These are phyloP conservation scores for Arctia plantaginis DNA, from an alignment of 2,888 invertebrate species.

Conservation along the genomic window DNA sequence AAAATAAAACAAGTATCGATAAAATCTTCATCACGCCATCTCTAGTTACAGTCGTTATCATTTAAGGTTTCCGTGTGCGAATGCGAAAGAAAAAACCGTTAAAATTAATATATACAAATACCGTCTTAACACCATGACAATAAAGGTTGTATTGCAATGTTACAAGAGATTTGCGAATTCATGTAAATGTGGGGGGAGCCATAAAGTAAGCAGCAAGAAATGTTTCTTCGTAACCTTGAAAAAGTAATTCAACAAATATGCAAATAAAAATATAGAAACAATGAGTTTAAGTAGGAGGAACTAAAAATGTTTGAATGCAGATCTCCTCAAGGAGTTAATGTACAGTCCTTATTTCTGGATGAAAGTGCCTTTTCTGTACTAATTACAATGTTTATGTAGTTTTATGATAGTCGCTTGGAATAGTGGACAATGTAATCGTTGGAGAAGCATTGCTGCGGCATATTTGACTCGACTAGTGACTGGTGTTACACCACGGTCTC, in stretches of 20 bases:
- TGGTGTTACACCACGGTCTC: no score
- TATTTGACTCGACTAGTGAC: no score
- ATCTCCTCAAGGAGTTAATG: neutral
- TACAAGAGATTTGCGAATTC: constrained; percentile 34
- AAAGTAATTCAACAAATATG: constrained; percentile 4
- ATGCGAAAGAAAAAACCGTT: constrained; percentile 45
- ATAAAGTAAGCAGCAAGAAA: constrained; percentile 23
- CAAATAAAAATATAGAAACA: constrained; percentile 2
- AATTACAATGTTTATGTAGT: no score
- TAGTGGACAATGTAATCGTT: neutral
- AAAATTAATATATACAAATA: constrained; percentile 23
- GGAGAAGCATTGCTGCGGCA: no score
- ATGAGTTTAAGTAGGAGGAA: neutral
- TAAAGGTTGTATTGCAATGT: constrained; percentile 46
- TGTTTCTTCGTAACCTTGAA: constrained; percentile 7
- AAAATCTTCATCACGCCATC: constrained; percentile 49
- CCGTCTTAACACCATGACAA: constrained; percentile 34
- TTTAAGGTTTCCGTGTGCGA: constrained; percentile 68
- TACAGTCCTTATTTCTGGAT: neutral
- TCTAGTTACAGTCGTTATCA: constrained; percentile 64
- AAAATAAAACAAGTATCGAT: constrained; percentile 36
- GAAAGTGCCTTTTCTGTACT: neutral
- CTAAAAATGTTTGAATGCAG: neutral
- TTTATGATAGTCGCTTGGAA: neutral
- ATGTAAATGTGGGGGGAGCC: constrained; percentile 27